These are phyloP conservation scores for Masnerella sp. DNA, from an alignment of 2,888 invertebrate species.

Conservation along the genomic window DNA sequence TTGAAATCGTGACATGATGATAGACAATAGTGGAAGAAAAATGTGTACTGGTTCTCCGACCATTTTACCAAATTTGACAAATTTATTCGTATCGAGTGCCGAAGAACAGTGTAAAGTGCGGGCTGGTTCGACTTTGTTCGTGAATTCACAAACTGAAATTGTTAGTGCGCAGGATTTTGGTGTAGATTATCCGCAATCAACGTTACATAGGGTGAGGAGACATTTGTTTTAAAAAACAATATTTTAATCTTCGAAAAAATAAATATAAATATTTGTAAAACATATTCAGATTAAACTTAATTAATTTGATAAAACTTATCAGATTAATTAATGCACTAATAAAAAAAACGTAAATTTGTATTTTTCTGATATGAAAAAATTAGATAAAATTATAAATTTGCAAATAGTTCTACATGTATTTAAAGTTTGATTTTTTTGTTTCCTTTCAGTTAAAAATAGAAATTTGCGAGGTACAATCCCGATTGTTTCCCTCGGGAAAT, in stretches of 20 bases:
- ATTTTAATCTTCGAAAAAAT: no score
- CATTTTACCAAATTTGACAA: neutral
- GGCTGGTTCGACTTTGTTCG: constrained; percentile 20
- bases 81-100: constrained; percentile 19
- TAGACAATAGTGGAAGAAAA: constrained; percentile 30
- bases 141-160: constrained; percentile 37
- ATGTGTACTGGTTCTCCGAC: constrained; percentile 17
- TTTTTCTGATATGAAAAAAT: no score
- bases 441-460: constrained; percentile 29
- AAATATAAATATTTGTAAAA: no score
- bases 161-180: constrained; percentile 41
- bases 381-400: no score
- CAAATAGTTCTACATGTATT: no score
- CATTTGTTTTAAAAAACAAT: neutral
- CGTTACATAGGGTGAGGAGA: constrained; percentile 3
- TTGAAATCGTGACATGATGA: constrained; percentile 9
- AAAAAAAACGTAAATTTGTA: no score
- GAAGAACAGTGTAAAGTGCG: constrained; percentile 31
- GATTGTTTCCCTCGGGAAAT: constrained; percentile 66
- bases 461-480: constrained; percentile 63
- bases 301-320: no score
- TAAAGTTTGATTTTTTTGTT: no score
- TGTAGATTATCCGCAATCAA: constrained; percentile 21
- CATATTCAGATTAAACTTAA: no score
- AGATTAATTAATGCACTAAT: no score